Conservation (phyloP, 2,113 vertebrate genomes). For the Panthera leo region DNA sequence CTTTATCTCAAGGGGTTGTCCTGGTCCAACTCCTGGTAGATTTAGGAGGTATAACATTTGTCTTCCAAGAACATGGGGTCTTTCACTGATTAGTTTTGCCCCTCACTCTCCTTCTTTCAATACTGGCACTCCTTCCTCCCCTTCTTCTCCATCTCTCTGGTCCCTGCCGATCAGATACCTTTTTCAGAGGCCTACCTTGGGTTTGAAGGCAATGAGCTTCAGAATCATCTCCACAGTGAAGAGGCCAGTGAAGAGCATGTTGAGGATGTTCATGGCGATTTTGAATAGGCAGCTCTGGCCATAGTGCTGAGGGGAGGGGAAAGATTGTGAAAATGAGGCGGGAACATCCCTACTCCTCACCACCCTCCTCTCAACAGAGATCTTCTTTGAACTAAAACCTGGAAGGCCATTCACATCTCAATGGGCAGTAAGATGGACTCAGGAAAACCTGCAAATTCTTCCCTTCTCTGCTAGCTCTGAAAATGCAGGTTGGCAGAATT, state of each 20-base stretch:
- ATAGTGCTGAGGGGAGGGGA: conserved; percentile 89
- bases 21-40: not conserved
- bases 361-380: not conserved
- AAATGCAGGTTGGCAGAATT: not conserved
- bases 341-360: not conserved
- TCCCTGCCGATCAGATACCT: not conserved
- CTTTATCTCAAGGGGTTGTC: not conserved
- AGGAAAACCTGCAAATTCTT: not conserved
- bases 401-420: rapidly evolving
- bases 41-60: not conserved
- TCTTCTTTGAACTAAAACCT: not conserved
- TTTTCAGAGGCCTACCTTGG: conserved; percentile 90
- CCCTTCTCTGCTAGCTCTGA: not conserved
- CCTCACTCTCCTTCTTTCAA: not conserved
- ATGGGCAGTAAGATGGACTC: not conserved
- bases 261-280: conserved; percentile 99
- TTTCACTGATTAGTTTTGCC: not conserved
- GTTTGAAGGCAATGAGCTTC: conserved; percentile 99
- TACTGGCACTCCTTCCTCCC: conserved; percentile 71
- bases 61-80: not conserved
- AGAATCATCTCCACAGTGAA: conserved; percentile 99
- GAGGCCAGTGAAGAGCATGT: conserved; percentile 99
- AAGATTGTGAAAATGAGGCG: not conserved
- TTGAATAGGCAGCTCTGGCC: conserved; percentile 97
- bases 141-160: conserved; percentile 63